A percentile compares a stretch with the other conserved stretches of the same genome.
Conservation (phyloP, 2,113 vertebrate genomes). For the Pheucticus melanocephalus region DNA sequence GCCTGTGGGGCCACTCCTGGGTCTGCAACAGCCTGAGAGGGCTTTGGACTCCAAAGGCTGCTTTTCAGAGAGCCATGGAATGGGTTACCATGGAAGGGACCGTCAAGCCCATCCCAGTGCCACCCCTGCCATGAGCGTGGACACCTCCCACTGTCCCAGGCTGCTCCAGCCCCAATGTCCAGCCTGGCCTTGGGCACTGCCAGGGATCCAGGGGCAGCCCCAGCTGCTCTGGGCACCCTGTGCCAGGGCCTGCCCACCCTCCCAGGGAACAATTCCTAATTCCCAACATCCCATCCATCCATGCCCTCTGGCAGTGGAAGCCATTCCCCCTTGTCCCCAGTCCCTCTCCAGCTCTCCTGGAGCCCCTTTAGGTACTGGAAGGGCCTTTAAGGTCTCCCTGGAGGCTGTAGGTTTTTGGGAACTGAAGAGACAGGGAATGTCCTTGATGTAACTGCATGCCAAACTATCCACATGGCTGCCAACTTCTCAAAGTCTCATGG, state of each 20-base stretch:
- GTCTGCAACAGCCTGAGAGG: not conserved
- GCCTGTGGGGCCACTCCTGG: not conserved
- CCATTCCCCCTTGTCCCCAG: not conserved
- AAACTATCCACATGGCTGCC: not conserved
- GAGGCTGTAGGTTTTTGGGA: not conserved
- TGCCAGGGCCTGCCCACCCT: not conserved
- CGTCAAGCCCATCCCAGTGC: rapidly evolving
- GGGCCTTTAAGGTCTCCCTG: not conserved
- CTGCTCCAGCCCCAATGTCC: rapidly evolving
- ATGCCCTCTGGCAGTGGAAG: not conserved
- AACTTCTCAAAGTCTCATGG: not conserved
- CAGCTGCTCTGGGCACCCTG: not conserved
- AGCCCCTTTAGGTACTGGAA: not conserved
- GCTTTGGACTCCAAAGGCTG: not conserved
- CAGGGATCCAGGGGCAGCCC: not conserved
- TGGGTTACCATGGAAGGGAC: not conserved
- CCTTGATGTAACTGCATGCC: not conserved
- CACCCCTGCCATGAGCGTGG: not conserved
- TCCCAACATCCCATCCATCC: rapidly evolving
- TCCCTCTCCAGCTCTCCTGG: not conserved
- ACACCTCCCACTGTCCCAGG: rapidly evolving
- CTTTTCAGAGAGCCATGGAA: not conserved
- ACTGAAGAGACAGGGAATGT: not conserved
- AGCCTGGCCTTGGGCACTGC: rapidly evolving
- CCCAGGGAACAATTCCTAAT: not conserved